Evolutionary conservation across 2,797 vertebrate species (phyloP).

Genomic region (Anguilla anguilla): DNA sequence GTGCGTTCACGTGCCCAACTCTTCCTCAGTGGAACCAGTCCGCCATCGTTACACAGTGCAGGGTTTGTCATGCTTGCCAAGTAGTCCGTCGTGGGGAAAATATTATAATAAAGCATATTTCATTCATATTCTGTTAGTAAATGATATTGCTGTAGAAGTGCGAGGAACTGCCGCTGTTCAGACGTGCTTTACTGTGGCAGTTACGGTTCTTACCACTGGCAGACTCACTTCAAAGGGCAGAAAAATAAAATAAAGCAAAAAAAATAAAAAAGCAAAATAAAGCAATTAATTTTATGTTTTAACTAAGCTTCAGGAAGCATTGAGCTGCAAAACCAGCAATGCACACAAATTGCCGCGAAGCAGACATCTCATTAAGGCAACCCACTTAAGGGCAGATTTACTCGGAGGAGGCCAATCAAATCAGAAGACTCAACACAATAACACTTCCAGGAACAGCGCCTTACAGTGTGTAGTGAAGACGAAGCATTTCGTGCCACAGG

Average conservation of each 20-base stretch:
- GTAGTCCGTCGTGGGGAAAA: background rate
- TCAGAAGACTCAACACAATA: background rate
- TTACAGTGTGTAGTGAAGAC: background rate
- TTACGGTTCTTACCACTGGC: background rate
- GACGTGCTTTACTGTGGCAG: background rate
- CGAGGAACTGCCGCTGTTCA: background rate
- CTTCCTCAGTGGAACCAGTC: background rate
- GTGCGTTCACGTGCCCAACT: background rate
- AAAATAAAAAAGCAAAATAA: background rate
- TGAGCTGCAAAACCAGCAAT: slow-evolving; percentile 22
- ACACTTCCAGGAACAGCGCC: background rate
- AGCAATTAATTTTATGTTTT: slow-evolving; percentile 35
- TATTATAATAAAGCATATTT: slow-evolving; percentile 5
- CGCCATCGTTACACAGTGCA: background rate
- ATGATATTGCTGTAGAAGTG: background rate
- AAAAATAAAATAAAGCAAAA: background rate
- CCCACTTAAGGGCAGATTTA: background rate
- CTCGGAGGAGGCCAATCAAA: background rate
- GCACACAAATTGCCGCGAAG: background rate
- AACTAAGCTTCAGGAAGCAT: slow-evolving; percentile 27
- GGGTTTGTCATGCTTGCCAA: background rate
- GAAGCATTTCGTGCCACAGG: background rate
- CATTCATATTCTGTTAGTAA: slow-evolving; percentile 18
- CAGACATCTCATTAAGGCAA: background rate
- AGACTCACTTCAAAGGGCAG: slow-evolving; percentile 14